phyloP scores from a whole-genome alignment of 1,140 invertebrate species.

The Steinernema khuongi region DNA sequence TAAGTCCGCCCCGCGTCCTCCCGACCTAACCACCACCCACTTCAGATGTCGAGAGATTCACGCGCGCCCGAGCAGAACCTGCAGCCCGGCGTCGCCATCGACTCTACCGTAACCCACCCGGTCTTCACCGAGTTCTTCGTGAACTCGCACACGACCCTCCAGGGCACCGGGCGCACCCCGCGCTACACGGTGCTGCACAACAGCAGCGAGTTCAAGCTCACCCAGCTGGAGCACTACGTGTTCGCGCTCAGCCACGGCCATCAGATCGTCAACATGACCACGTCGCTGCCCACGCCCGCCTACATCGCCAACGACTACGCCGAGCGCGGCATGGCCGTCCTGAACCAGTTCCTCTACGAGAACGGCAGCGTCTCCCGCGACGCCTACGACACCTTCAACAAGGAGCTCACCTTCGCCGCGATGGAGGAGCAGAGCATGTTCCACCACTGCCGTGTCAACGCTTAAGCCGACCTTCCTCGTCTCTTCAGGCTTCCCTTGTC shows the following conservation, averaged over 20 bases:
- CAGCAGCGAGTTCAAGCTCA: slow-evolving; percentile 21
- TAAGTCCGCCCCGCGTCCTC: too few species aligned
- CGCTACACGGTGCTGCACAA: slow-evolving; percentile 35
- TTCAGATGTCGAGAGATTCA: too few species aligned
- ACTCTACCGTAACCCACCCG: slow-evolving; percentile 21
- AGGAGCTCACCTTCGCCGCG: not conserved
- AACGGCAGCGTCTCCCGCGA: not conserved
- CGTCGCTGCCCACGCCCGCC: slow-evolving; percentile 32
- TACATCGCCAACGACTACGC: slow-evolving; percentile 37
- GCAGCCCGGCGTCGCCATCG: slow-evolving; percentile 30
- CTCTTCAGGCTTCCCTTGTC: too few species aligned
- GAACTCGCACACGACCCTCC: slow-evolving; percentile 34
- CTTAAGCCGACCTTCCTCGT: not conserved
- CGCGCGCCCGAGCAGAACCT: slow-evolving; percentile 38
- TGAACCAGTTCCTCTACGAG: not conserved
- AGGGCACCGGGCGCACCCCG: slow-evolving; percentile 31
- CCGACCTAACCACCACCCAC: too few species aligned
- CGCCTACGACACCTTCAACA: not conserved
- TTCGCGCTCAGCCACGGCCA: slow-evolving; percentile 20
- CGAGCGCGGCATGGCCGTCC: slow-evolving; percentile 26
- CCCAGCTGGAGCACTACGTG: slow-evolving; percentile 15
- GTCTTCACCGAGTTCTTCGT: slow-evolving; percentile 35
- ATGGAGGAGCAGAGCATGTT: not conserved
- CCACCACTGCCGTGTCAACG: slow-evolving; percentile 7
- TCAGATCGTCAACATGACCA: slow-evolving; percentile 36